These are phyloP conservation scores for Ditula angustiorana DNA, from an alignment of 2,888 invertebrate species.

Conservation along the genomic window DNA sequence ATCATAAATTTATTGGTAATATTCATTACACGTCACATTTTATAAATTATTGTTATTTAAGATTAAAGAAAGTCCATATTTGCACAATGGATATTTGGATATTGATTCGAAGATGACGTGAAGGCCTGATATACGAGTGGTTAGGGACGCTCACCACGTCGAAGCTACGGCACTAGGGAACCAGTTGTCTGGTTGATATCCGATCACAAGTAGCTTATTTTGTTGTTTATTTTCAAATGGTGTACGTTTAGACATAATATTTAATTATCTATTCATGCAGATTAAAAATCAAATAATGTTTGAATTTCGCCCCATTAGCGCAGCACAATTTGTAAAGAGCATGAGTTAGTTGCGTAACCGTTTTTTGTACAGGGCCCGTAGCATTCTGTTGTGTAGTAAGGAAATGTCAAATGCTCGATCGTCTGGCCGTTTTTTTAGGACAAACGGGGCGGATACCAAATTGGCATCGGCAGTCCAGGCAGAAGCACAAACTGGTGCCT, in stretches of 20 bases:
- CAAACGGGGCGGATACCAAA: neutral
- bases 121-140: no score
- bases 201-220: neutral
- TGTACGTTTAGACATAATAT: no score
- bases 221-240: neutral
- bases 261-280: no score
- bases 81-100: no score
- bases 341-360: constrained; percentile 43
- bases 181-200: no score
- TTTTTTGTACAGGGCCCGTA: constrained; percentile 38
- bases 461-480: neutral
- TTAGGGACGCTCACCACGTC: no score
- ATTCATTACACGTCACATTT: no score
- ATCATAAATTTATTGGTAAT: no score
- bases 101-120: no score
- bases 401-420: constrained; percentile 29
- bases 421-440: constrained; percentile 21
- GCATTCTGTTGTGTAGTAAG: constrained; percentile 28
- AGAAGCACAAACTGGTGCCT: constrained; percentile 4
- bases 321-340: constrained; percentile 46
- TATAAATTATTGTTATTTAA: no score
- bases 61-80: no score
- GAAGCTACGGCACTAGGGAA: no score
- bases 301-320: constrained; percentile 48
- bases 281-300: constrained; percentile 3